Evolutionary conservation across 2,888 invertebrate species (phyloP), one percentile per base, ranked within the genome.

Genomic region (Morinoia aosen): DNA sequence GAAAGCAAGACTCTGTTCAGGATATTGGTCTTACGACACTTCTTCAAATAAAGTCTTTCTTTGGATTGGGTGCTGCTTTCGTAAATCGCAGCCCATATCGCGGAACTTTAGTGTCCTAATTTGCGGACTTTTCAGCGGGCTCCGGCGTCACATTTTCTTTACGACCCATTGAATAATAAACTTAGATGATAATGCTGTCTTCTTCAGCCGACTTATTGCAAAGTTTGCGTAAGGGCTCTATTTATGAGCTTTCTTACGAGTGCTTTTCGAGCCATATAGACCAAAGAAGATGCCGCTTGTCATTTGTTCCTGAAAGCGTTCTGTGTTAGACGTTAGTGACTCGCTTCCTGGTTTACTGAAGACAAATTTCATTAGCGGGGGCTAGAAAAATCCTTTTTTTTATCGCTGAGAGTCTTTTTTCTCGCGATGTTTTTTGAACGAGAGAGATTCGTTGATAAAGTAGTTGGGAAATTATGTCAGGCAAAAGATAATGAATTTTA

Each of bases 111-210:
- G 11, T 57, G 93, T 57, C 57, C 48, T 57, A 93, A 93, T 93
- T 93, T 93, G 93, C 57, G 93, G 48, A 48, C 93, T 57, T 56
- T 93, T 48, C 93, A 33, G 57, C 57, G 57, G 14, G 48, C 93
- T 93, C 56, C 33, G 57, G 57, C 39, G 93, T 93, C 56, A 33
- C 93, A 93, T 93, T 93, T 57, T 57, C 93, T 93, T 93, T 93
- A 93, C 57, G 93, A 93, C 93, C 57, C 93, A 93, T 93, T 93
- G 93, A 93, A 93, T 93, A 93, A 93, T 93, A 93, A 93, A 93
- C 93, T 93, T 93, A 93, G 93, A 93, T 93, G 93, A 93, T 56
- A 93, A 93, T 93, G 58, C 48, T 57, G 93, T 93, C 93, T 39
- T 57, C 48, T 48, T 57, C 48, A 48, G 93, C 57, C 39, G 8